Evolutionary conservation across 2,797 vertebrate species (phyloP).

Genomic region (Sebastes matsubarae): DNA sequence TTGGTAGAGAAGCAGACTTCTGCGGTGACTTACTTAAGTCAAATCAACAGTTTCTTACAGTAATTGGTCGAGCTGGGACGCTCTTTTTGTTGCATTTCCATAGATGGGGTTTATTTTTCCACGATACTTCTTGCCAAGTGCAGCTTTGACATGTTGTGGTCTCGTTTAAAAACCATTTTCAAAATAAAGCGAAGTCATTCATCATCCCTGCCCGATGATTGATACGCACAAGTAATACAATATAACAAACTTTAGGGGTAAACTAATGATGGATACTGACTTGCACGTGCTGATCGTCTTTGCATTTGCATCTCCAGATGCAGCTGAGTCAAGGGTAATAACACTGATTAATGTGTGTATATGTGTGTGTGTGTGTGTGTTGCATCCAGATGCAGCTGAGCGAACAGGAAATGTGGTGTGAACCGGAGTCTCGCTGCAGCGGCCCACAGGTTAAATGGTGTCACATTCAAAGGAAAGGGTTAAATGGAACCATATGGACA

Average conservation of each 20-base stretch:
- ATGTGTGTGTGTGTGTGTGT: slow-evolving; percentile 5
- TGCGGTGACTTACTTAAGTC: background rate
- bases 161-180: slow-evolving; percentile 26
- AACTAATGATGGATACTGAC: background rate
- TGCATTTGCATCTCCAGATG: slow-evolving; percentile 55
- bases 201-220: slow-evolving; percentile 17
- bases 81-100: slow-evolving; percentile 7
- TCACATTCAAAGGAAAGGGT: slow-evolving; percentile 77
- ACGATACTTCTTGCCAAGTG: background rate
- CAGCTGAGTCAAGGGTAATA: slow-evolving; percentile 33
- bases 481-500: slow-evolving; percentile 78
- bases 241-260: background rate
- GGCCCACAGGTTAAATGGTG: slow-evolving; percentile 74
- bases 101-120: slow-evolving; percentile 10
- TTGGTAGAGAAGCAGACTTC: background rate
- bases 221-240: slow-evolving; percentile 16
- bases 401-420: slow-evolving; percentile 76
- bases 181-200: slow-evolving; percentile 20
- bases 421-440: slow-evolving; percentile 69
- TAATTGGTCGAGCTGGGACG: background rate
- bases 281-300: background rate
- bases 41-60: background rate
- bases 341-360: slow-evolving; percentile 13
- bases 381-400: slow-evolving; percentile 69
- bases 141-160: slow-evolving; percentile 25